Percentiles rank a stretch among this genome's conserved stretches.
Conservation (phyloP, 1,140 invertebrate genomes). For the Bombyx mandarina region DNA sequence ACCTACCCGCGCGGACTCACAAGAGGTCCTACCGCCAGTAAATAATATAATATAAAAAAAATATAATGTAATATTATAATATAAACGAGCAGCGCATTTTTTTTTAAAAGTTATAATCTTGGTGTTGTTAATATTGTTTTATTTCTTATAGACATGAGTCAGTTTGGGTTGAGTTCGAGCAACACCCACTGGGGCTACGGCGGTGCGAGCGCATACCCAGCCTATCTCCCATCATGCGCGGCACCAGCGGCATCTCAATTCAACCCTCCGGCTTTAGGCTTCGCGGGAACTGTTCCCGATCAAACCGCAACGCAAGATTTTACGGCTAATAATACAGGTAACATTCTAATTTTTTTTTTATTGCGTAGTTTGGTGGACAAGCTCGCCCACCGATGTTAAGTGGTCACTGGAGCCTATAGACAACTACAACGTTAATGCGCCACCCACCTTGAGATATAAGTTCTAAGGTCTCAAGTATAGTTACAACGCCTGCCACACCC, state of each 20-base stretch:
- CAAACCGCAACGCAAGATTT: conserved; percentile 79
- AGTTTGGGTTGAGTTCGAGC: conserved; percentile 82
- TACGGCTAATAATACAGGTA: conserved; percentile 67
- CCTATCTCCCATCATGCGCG: conserved; percentile 80
- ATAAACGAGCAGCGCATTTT: too few relatives aligned
- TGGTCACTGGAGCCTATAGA: too few relatives aligned
- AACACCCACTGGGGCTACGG: conserved; percentile 89
- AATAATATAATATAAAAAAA: too few relatives aligned
- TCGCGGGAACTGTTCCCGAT: conserved; percentile 78
- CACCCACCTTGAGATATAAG: too few relatives aligned
- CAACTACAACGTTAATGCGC: too few relatives aligned
- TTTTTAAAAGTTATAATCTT: not conserved
- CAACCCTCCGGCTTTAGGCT: conserved; percentile 76
- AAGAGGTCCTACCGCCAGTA: too few relatives aligned
- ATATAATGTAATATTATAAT: too few relatives aligned
- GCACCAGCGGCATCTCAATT: conserved; percentile 76
- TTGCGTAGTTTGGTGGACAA: too few relatives aligned
- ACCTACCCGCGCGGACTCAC: too few relatives aligned
- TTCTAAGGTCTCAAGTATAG: too few relatives aligned
- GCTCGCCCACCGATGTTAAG: too few relatives aligned
- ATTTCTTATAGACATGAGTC: conserved; percentile 77
- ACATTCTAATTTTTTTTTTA: not conserved
- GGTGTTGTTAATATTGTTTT: conserved; percentile 3
- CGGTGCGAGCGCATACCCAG: conserved; percentile 84
- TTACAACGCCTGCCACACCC: too few relatives aligned